Evolutionary conservation across 2,888 invertebrate species (phyloP).

Genomic region (Nephrotoma guestfalica): DNA sequence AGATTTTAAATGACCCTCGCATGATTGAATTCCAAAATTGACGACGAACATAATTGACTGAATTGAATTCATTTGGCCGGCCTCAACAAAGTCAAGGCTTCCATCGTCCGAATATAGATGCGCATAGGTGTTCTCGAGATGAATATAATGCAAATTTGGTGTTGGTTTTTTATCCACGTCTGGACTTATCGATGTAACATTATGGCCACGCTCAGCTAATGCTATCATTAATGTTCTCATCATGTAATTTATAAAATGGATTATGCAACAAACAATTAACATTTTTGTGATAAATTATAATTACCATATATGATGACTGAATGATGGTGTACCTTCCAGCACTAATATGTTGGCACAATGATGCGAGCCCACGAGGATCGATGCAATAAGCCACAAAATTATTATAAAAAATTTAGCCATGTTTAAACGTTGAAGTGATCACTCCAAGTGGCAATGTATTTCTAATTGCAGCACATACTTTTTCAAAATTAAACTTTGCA

Average conservation of each 20-base stretch:
- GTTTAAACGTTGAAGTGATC: too few species aligned
- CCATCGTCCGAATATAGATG: not conserved
- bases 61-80: not conserved
- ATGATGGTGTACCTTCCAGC: constrained; percentile 16
- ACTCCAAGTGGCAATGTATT: too few species aligned
- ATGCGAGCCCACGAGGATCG: not conserved
- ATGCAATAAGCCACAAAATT: not conserved
- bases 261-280: too few species aligned
- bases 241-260: not conserved
- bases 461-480: too few species aligned
- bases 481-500: too few species aligned
- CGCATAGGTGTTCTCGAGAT: constrained; percentile 6
- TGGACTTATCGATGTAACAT: constrained; percentile 12
- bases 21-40: not conserved
- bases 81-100: not conserved
- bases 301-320: constrained; percentile 18
- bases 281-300: too few species aligned
- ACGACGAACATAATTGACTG: not conserved
- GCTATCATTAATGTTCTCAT: constrained; percentile 8
- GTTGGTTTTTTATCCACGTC: constrained; percentile 7
- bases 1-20: not conserved
- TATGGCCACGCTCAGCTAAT: constrained; percentile 12
- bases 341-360: constrained; percentile 15
- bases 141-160: constrained; percentile 10
- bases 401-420: not conserved